Base-by-base conservation (phyloP, 2,797 vertebrate genomes). In the Margarornis squamiger region DNA sequence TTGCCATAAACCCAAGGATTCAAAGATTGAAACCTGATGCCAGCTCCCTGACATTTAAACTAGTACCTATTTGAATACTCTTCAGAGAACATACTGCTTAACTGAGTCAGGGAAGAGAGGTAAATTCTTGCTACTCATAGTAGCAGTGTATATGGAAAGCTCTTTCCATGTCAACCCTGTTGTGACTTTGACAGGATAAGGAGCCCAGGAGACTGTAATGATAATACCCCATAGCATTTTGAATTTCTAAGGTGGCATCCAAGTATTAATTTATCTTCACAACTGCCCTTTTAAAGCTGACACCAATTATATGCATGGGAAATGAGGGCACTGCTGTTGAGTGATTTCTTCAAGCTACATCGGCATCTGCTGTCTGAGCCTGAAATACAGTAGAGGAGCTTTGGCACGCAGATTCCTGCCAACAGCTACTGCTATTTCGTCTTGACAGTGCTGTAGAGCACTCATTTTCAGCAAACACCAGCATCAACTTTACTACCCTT, bases 281-380 rank as follows among this genome's bases (percentile, higher is more conserved):
- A 86, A 75, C 46, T 81, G n/a, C 26, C 43, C 22, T 41, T 82
- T 74, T 81, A 84, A 84, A 68, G 27, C 6, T 73, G 94, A 76
- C 32, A n/a, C 7, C 48, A 70, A 73, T 57, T 67, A 46, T 45
- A 84, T 66, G 30, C 48, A 32, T 43, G 22, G 48, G 55, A 90
- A 93, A 81, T 32, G 23, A 88, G 45, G 71, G 54, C 79, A 90
- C 39, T 1, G 3, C 82, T 66, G 36, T 46, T 51, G 79, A 84
- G 73, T 84, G 58, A 86, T 86, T 95, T 93, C 76, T 91, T 90
- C 73, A 86, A 92, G 63, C 91, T 86, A 59, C 51, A 24, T 81
- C 0, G 13, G 27, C 87, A 95, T 90, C 91, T 93, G 58, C 81
- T 89, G 14, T 52, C 95, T 88, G 81, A 86, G 70, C 30, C 62